Conservation (phyloP, 2,888 invertebrate genomes). For the Dioctria rufipes region DNA sequence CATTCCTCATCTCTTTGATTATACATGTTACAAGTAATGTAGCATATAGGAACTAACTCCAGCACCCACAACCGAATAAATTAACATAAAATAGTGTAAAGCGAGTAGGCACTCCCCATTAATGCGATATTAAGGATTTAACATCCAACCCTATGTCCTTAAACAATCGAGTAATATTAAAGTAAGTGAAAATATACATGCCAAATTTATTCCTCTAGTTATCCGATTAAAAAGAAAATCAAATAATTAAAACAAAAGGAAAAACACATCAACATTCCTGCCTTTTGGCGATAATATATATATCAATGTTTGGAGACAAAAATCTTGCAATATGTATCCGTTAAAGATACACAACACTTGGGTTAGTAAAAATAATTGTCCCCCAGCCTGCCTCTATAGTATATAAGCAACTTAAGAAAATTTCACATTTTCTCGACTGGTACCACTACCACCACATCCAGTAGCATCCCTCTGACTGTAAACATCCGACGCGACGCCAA, state of each 20-base stretch:
- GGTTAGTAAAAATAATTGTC: conserved; percentile 4
- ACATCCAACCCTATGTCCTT: no score
- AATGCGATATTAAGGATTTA: no score
- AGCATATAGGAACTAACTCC: no score
- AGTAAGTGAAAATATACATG: conserved; percentile 1
- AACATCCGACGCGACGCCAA: no score
- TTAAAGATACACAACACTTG: conserved; percentile 22
- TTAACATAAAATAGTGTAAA: no score
- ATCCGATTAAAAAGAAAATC: background rate
- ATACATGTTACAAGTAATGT: no score
- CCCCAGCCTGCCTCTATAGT: background rate
- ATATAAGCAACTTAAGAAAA: conserved; percentile 15
- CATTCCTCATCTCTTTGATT: conserved; percentile 12
- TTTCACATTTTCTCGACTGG: conserved; percentile 6
- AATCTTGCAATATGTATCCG: background rate
- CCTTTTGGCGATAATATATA: conserved; percentile 10
- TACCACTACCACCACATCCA: background rate
- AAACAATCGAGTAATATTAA: background rate
- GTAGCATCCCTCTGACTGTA: no score
- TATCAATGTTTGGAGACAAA: conserved; percentile 24
- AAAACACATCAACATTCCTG: background rate
- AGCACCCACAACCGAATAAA: no score
- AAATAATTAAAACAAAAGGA: no score
- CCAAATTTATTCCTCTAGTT: background rate
- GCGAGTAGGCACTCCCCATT: no score